Conservation (phyloP, 2,888 invertebrate species). For the Lepidonotus clava region DNA sequence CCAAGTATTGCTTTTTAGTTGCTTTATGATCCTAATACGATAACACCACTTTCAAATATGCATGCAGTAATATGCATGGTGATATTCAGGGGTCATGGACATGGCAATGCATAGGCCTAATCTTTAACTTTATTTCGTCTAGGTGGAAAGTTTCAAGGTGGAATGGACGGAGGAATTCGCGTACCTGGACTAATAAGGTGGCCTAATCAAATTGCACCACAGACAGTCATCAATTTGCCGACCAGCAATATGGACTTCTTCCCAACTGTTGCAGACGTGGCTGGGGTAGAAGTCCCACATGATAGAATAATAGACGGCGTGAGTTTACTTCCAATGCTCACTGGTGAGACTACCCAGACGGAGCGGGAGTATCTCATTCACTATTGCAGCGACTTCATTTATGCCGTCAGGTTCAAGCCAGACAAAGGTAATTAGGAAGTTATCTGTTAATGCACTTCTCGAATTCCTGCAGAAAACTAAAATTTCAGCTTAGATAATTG, state of each 20-base stretch:
- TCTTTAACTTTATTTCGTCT: neutral
- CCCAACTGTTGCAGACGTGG: slow-evolving; percentile 74
- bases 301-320: slow-evolving; percentile 77
- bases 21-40: no score
- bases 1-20: no score
- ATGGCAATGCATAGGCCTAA: neutral
- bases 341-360: slow-evolving; percentile 62
- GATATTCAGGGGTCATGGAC: no score
- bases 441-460: no score
- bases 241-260: slow-evolving; percentile 79
- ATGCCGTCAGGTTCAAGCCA: slow-evolving; percentile 72
- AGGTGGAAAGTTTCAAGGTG: slow-evolving; percentile 78
- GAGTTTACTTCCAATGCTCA: slow-evolving; percentile 76
- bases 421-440: slow-evolving; percentile 18
- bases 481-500: no score
- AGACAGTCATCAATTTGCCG: slow-evolving; percentile 69
- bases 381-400: slow-evolving; percentile 76
- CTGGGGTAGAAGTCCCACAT: slow-evolving; percentile 66
- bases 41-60: no score
- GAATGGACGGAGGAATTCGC: slow-evolving; percentile 79
- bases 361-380: slow-evolving; percentile 78
- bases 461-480: no score
- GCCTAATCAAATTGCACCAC: slow-evolving; percentile 71
- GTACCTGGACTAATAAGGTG: slow-evolving; percentile 78
- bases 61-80: no score